Percentiles rank a stretch among this genome's conserved stretches.
These are phyloP conservation scores for Taurulus bubalis DNA, from an alignment of 2,113 vertebrate genomes.

Conservation along the genomic window DNA sequence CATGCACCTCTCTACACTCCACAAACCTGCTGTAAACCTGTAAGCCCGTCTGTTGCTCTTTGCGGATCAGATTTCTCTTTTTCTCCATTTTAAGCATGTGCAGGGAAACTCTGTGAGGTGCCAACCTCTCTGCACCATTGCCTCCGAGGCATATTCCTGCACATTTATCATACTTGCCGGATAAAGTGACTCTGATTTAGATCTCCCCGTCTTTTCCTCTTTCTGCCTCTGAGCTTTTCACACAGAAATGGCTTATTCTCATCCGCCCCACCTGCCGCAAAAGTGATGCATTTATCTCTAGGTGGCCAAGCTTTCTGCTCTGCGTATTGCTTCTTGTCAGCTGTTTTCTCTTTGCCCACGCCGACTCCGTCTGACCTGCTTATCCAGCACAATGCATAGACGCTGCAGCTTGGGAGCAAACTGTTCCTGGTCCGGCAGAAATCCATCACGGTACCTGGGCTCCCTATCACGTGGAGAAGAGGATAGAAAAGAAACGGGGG, in stretches of 20 bases:
- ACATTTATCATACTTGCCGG: conserved; percentile 68
- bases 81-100: conserved; percentile 23
- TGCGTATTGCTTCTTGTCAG: conserved; percentile 57
- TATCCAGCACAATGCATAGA: conserved; percentile 53
- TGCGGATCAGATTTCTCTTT: conserved; percentile 23
- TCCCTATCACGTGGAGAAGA: conserved; percentile 38
- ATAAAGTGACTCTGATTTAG: conserved; percentile 65
- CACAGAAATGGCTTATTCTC: conserved; percentile 55
- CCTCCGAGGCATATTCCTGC: conserved; percentile 46
- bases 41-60: conserved; percentile 30
- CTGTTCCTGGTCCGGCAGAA: conserved; percentile 30
- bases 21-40: conserved; percentile 26
- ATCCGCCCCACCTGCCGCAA: background rate
- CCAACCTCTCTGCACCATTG: conserved; percentile 43
- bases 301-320: conserved; percentile 44
- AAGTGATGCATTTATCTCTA: conserved; percentile 46
- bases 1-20: background rate
- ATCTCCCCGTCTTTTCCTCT: conserved; percentile 23
- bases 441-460: conserved; percentile 60
- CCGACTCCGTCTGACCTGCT: conserved; percentile 57
- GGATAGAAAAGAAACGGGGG: conserved; percentile 8
- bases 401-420: conserved; percentile 38
- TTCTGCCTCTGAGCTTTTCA: conserved; percentile 28
- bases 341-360: conserved; percentile 51
- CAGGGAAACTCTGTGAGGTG: conserved; percentile 35